These are phyloP conservation scores for Monopis laevigella DNA, from an alignment of 2,888 invertebrate genomes.

Conservation along the genomic window DNA sequence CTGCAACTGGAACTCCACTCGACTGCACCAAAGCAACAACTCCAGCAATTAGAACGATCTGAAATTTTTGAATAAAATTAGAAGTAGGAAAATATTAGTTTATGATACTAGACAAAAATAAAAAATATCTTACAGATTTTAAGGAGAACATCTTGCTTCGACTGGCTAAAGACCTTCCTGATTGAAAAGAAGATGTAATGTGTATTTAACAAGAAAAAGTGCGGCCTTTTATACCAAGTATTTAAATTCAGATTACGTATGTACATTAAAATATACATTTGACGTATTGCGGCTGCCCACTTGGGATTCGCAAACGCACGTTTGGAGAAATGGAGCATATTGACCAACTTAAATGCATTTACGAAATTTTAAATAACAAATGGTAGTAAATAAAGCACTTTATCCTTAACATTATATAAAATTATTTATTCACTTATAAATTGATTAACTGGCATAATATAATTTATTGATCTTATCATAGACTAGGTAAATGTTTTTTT, in stretches of 20 bases:
- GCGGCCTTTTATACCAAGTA: constrained; percentile 53
- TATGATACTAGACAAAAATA: too few species aligned
- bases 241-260: constrained; percentile 54
- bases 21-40: constrained; percentile 37
- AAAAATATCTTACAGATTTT: constrained; percentile 48
- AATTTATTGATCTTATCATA: too few species aligned
- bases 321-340: constrained; percentile 59
- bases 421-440: too few species aligned
- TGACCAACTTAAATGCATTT: constrained; percentile 17
- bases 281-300: constrained; percentile 46
- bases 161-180: constrained; percentile 51
- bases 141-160: constrained; percentile 58
- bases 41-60: constrained; percentile 56
- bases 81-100: too few species aligned
- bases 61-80: constrained; percentile 24
- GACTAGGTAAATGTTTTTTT: too few species aligned
- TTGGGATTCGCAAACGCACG: constrained; percentile 54
- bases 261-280: constrained; percentile 42
- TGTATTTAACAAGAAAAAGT: constrained; percentile 43
- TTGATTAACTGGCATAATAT: too few species aligned
- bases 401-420: too few species aligned
- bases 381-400: not conserved
- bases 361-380: not conserved
- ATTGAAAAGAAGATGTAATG: constrained; percentile 47
- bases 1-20: constrained; percentile 37